Base-by-base conservation (phyloP, 2,888 invertebrate genomes). In the Choristoneura rosaceana region DNA sequence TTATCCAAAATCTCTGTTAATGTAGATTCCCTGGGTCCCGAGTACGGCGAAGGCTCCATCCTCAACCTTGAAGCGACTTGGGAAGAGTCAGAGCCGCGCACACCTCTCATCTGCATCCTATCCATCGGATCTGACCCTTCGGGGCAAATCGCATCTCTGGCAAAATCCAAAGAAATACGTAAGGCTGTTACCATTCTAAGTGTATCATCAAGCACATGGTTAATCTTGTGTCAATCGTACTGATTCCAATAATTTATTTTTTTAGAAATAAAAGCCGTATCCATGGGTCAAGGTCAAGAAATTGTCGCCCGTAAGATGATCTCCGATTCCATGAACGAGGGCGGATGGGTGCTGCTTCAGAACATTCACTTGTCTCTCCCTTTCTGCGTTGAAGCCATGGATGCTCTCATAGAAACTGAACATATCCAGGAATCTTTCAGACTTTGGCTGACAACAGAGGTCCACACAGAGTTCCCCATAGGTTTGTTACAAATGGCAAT, bases 251-350 rank as follows among this genome's bases (percentile, higher is more conserved):
- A 12, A n/a, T 47, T 47, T 43, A 10, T 9, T 12, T n/a, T 52
- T 89, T 9, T 82, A 97, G 97, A 95, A 73, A 86, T 98, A 14
- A 96, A 97, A 85, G 96, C 97, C 0, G 98, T 99, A 5, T 99
- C 99, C 7, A 99, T 99, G 99, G 99, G 99, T 3, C 99, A 99
- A 95, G 99, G 99, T 0, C 99, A 99, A 93, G 99, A 97, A 82
- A 94, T 94, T 74, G 97, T 97, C 75, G 98, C 98, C 0, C 95
- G 98, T 38, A 96, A 96, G 83, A 95, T 98, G 94, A 96, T 98
- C 81, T 95, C 96, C 58, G 96, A 97, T 76, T 96, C 97, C 0
- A 97, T 97, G 97, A 92, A 90, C 45, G 92, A 91, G 76, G 99
- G 99, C 0, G 97, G 98, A 14, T 99, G 99, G 99, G 98, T 99